A percentile compares a stretch with the other conserved stretches of the same genome.
Conservation (phyloP, 2,113 vertebrate species). For the Neotoma lepida region DNA sequence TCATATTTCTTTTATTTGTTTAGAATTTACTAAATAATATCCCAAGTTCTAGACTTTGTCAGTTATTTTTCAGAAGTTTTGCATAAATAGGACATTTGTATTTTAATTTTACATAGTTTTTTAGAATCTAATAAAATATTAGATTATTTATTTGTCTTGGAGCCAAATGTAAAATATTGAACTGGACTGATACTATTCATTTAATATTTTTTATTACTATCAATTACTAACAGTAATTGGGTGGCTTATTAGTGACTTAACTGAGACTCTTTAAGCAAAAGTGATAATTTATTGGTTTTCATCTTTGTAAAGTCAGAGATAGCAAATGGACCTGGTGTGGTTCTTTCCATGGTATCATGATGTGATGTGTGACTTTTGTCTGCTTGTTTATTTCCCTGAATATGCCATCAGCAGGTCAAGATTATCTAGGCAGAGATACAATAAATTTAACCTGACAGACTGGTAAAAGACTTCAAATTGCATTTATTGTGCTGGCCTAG, state of each 20-base stretch:
- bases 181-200: not conserved
- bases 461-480: not conserved
- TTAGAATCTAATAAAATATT: not conserved
- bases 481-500: not conserved
- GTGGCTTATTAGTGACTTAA: not conserved
- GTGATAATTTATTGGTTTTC: not conserved
- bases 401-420: not conserved
- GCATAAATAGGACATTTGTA: not conserved
- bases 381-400: not conserved
- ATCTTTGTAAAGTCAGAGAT: not conserved
- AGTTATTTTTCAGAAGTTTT: not conserved
- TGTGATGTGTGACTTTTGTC: not conserved
- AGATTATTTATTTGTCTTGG: not conserved
- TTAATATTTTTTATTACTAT: not conserved
- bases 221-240: not conserved
- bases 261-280: not conserved
- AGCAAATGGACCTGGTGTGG: not conserved
- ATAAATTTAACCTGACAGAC: not conserved
- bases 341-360: not conserved
- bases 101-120: not conserved
- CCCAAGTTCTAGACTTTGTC: not conserved
- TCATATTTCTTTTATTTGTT: not conserved
- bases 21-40: not conserved
- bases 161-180: not conserved
- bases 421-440: not conserved